These are phyloP conservation scores for Camelus dromedarius DNA, from an alignment of 2,113 vertebrate species.

Conservation along the genomic window DNA sequence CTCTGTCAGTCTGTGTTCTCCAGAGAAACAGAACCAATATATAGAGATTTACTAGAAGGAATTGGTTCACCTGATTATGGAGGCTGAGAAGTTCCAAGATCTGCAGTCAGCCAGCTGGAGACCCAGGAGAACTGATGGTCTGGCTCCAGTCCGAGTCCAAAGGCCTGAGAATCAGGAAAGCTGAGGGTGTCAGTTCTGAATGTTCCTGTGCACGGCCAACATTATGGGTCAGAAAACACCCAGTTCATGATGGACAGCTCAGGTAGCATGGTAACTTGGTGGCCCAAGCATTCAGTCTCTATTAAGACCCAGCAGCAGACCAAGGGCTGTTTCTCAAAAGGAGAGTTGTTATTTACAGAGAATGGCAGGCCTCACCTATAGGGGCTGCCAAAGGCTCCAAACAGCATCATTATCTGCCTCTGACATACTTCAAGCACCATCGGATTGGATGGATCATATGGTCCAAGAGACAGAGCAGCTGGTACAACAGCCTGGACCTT, in stretches of 20 bases:
- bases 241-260: not conserved
- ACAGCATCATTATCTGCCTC: not conserved
- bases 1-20: not conserved
- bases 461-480: not conserved
- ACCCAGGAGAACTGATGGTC: not conserved
- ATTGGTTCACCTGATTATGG: not conserved
- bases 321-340: not conserved
- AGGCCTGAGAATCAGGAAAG: not conserved
- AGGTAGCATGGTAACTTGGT: not conserved
- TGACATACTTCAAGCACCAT: not conserved
- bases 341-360: not conserved
- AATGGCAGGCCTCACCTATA: not conserved
- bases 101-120: not conserved
- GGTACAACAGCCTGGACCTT: not conserved
- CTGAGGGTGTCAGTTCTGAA: not conserved
- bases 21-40: not conserved
- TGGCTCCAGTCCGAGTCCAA: not conserved
- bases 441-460: not conserved
- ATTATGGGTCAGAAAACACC: not conserved
- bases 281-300: not conserved
- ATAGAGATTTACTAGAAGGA: not conserved
- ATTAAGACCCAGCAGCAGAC: not conserved
- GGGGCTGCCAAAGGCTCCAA: not conserved
- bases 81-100: not conserved
- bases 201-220: not conserved